Conservation (phyloP, 1,140 invertebrate species). For the Pogonomyrmex barbatus region DNA sequence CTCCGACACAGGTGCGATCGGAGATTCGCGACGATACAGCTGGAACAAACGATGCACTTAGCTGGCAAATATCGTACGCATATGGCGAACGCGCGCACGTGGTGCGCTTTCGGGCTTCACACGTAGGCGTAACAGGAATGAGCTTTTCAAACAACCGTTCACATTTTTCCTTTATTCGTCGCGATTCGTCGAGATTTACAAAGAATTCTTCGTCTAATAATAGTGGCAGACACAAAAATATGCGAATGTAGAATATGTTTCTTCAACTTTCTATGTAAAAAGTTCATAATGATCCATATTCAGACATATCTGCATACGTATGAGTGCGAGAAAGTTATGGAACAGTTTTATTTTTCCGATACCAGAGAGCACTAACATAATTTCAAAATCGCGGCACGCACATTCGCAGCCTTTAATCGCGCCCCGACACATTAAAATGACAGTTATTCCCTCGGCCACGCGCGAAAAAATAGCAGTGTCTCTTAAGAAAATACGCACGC, state of each 20-base stretch:
- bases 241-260: not conserved
- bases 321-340: conserved; percentile 16
- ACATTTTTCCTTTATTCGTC: conserved; percentile 8
- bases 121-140: conserved; percentile 32
- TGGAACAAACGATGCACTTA: conserved; percentile 29
- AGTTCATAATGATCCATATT: not conserved
- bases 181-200: not conserved
- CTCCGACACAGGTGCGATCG: conserved; percentile 71
- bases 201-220: not conserved
- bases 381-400: conserved; percentile 43
- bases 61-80: not conserved
- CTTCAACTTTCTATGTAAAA: not conserved
- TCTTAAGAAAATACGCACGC: conserved; percentile 41
- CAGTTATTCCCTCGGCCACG: conserved; percentile 40
- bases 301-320: not conserved
- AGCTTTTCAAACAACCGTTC: not conserved
- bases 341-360: conserved; percentile 1
- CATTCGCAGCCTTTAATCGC: conserved; percentile 58
- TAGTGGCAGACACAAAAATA: not conserved
- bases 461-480: conserved; percentile 52
- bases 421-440: conserved; percentile 56
- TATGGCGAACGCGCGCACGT: conserved; percentile 11
- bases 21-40: conserved; percentile 62
- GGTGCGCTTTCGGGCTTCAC: conserved; percentile 3
- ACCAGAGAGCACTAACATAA: not conserved